Evolutionary conservation across 37 sponge, comb jelly and placozoan species (phyloP), one percentile per base, ranked within the genome.

Genomic region (Cladorhizidae sp.): DNA sequence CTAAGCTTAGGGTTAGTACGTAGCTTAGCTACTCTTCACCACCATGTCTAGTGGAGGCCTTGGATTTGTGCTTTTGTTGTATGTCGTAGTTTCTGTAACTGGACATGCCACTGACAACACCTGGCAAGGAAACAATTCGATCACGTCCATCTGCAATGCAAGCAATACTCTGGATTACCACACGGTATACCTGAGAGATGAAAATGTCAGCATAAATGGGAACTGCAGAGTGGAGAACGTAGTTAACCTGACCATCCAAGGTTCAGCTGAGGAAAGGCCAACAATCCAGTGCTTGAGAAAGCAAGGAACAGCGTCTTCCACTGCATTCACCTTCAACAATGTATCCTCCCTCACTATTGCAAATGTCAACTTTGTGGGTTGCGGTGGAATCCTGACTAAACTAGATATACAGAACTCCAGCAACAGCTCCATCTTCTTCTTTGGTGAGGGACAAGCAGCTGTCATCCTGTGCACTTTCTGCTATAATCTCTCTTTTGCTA

Each of bases 311-410:
- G 32, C 33, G 3, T 36, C 75, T 20, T 65, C 74, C 74, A 55
- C 74, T 9, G 55, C 33, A 5, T 80, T 80, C 67, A 68, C 57
- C 9, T 80, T 80, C 35, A 54, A 49, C 56, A 80, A 80, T 54
- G 57, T 54, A 1, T 22, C 37, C 23, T 40, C 22, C 55, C 40
- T 80, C 14, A 69, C 80, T 28, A 52, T 80, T 23, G 28, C 31
- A 40, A 69, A 80, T 37, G 33, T 80, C 36, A 42, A 36, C 28
- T 56, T 80, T 42, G 20, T 41, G 15, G 80, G 57, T n/a, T 80
- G 80, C 54, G 80, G 80, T 42, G 70, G 50, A 43, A 52, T 57
- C 22, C 18, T 70, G 39, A 21, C 56, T 11, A 35, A 22, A n/a
- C 41, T 40, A 29, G 54, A 41, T 5, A 14, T 52, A 6, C 2